Percentiles rank a stretch among this genome's conserved stretches.
Conservation (phyloP, 2,888 invertebrate species). For the Parthenolecanium corni region DNA sequence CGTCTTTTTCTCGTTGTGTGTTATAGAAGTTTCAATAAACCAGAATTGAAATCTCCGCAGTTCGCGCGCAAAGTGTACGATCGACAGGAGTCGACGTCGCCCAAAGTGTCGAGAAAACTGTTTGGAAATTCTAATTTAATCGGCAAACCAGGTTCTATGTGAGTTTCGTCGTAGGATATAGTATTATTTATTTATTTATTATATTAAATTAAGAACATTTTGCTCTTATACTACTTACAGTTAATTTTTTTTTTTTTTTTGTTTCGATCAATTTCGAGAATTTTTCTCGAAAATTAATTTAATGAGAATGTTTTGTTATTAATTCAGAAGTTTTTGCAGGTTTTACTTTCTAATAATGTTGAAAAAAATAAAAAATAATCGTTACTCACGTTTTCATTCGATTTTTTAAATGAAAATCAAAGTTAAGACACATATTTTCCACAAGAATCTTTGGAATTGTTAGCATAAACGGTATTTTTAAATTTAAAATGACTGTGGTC, state of each 20-base stretch:
- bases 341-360: too few relatives aligned
- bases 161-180: slow-evolving; percentile 31
- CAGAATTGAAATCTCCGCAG: slow-evolving; percentile 32
- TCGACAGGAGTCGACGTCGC: slow-evolving; percentile 36
- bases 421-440: too few relatives aligned
- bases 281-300: too few relatives aligned
- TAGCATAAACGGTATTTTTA: too few relatives aligned
- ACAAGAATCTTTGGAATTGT: too few relatives aligned
- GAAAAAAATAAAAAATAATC: too few relatives aligned
- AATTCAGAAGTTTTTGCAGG: too few relatives aligned
- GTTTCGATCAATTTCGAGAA: too few relatives aligned
- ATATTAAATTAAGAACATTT: background rate
- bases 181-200: background rate
- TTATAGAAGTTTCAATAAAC: slow-evolving; percentile 28
- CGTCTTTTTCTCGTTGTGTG: background rate
- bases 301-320: too few relatives aligned
- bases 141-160: slow-evolving; percentile 36
- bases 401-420: too few relatives aligned
- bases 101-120: slow-evolving; percentile 34
- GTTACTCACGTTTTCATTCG: too few relatives aligned
- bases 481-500: too few relatives aligned
- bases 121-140: slow-evolving; percentile 33
- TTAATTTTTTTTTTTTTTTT: background rate
- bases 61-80: slow-evolving; percentile 36
- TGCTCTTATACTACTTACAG: background rate